Conservation (phyloP, 2,888 invertebrate species). For the Monopis laevigella region DNA sequence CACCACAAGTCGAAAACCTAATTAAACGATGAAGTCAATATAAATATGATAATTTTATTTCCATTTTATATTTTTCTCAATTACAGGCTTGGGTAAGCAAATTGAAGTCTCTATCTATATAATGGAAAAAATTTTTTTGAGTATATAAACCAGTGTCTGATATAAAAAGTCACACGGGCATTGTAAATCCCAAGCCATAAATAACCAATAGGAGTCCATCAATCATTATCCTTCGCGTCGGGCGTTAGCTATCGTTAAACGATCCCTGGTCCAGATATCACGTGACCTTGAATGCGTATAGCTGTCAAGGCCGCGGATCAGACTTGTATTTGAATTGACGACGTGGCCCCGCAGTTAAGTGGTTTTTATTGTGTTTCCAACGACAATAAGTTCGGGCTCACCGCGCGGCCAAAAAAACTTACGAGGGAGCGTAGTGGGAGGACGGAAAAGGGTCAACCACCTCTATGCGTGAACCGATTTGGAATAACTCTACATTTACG, state of each 20-base stretch:
- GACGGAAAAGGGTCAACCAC: conserved; percentile 47
- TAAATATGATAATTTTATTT: no score
- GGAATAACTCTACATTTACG: conserved; percentile 29
- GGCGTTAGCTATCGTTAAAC: conserved; percentile 19
- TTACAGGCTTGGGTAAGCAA: no score
- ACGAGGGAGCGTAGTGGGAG: conserved; percentile 27
- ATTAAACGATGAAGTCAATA: no score
- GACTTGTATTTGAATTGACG: conserved; percentile 31
- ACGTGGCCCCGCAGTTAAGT: conserved; percentile 26
- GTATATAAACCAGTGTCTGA: no score
- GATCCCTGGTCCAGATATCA: conserved; percentile 6
- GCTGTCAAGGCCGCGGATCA: conserved; percentile 45
- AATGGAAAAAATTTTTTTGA: no score
- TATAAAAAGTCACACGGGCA: no score
- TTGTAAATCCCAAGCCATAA: no score
- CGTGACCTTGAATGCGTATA: conserved; percentile 38
- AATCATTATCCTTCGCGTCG: no score
- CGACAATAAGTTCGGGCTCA: conserved; percentile 49
- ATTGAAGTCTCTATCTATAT: no score
- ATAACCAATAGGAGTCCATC: no score
- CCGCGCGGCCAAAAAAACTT: conserved; percentile 35
- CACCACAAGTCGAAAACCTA: no score
- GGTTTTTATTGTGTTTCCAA: conserved; percentile 42
- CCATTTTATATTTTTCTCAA: no score
- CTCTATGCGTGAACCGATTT: conserved; percentile 48